A percentile compares a stretch with the other conserved stretches of the same genome.
phyloP scores from a whole-genome alignment of 2,797 vertebrate genomes.

The Coreius guichenoti region DNA sequence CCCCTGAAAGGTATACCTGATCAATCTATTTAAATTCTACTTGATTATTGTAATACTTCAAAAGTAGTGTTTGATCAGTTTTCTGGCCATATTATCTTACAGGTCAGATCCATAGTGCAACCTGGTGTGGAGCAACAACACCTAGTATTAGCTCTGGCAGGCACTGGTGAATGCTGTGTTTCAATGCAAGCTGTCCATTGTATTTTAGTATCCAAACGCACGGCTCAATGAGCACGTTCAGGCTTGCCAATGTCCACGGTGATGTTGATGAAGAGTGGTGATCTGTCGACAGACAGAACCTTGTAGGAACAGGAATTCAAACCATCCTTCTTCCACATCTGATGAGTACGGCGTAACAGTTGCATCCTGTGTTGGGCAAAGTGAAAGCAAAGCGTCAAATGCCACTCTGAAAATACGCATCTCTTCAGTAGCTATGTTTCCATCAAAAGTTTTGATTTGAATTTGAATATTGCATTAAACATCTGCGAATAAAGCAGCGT shows the following conservation, averaged over 20 bases:
- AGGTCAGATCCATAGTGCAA: conserved; percentile 6
- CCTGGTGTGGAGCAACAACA: not conserved
- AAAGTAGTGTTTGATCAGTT: conserved; percentile 5
- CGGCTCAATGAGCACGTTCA: conserved; percentile 50
- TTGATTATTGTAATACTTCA: conserved; percentile 9
- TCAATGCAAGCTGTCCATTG: not conserved
- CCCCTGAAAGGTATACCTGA: not conserved
- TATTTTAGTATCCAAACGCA: not conserved
- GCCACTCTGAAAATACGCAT: not conserved
- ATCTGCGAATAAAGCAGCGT: no score
- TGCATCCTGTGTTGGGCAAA: conserved; percentile 81
- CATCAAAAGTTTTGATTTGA: not conserved
- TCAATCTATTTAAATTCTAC: not conserved
- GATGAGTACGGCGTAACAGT: conserved; percentile 81
- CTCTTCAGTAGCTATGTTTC: not conserved
- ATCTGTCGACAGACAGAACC: conserved; percentile 81
- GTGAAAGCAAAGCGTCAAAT: not conserved
- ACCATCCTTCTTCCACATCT: conserved; percentile 89
- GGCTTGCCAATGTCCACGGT: conserved; percentile 88
- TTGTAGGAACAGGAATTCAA: conserved; percentile 90
- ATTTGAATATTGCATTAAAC: no score
- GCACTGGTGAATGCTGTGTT: conserved; percentile 31
- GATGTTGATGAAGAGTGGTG: conserved; percentile 87
- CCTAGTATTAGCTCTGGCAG: not conserved
- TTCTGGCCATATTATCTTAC: not conserved